Base-by-base conservation (phyloP, 2,888 invertebrate species). In the Bedellia somnulentella region DNA sequence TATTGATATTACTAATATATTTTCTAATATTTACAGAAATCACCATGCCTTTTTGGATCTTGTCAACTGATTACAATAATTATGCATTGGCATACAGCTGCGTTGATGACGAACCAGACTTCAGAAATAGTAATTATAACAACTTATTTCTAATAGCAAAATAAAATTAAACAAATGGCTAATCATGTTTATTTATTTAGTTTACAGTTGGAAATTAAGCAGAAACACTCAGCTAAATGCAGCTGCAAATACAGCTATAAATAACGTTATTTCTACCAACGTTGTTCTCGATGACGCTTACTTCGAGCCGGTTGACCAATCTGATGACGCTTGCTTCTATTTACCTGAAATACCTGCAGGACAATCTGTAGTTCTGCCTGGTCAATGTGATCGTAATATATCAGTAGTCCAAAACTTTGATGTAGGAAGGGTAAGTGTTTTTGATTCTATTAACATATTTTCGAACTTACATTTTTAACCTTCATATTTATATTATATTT, bases 131-230 rank as follows among this genome's bases (percentile, higher is more conserved):
- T 73, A 50, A 54, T 42, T 45, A 34, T 29, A 18, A 6, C 9
- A 18, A 18, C 5, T 18, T 6, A 6, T 18, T 9, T 18, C 9
- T 18, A 18, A 9, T 18, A 5, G 9, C 9, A n/a, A n/a, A n/a
- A n/a, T n/a, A n/a, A n/a, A 18, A 18, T 18, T 18, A 5, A 18
- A 18, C 9, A 9, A 6, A 6, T 18, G 9, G 5, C 9, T 9
- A 18, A 18, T 18, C 9, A 5, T 6, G 9, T 18, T 18, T 9
- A 5, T 14, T 11, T 13, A 40, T 45, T 33, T 37, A 75, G 73
- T 73, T 5, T 66, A 53, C 48, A 64, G 63, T 34, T 73, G 68
- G 71, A 68, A 71, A 33, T 50, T 75, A 0, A 66, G 73, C 35
- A 53, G 60, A 39, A 46, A 39, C 1, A 49, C 36, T 22, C 28